Percentiles rank a stretch among this genome's conserved stretches.
Evolutionary conservation across 2,888 invertebrate genomes (phyloP).

Genomic region (Drosophila colorata): DNA sequence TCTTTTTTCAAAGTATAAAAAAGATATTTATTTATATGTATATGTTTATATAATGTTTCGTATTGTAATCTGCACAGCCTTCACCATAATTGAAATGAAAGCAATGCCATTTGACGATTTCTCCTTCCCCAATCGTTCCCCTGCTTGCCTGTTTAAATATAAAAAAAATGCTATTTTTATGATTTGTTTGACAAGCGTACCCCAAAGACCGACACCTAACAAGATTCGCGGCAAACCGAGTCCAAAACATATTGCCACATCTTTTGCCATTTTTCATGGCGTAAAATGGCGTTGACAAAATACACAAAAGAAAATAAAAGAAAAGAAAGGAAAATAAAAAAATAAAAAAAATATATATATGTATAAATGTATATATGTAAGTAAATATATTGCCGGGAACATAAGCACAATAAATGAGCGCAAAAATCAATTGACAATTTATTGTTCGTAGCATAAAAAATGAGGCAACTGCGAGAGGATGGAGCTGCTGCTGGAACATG

Average conservation of each 20-base stretch:
- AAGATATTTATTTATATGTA: constrained; percentile 8
- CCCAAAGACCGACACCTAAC: constrained; percentile 18
- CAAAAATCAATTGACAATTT: constrained; percentile 81
- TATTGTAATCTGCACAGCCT: constrained; percentile 64
- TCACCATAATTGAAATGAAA: constrained; percentile 72
- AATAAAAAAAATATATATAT: constrained; percentile 9
- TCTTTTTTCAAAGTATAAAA: constrained; percentile 25
- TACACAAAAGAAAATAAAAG: constrained; percentile 29
- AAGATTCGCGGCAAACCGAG: constrained; percentile 34
- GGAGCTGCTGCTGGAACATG: constrained; percentile 1
- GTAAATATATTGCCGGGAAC: constrained; percentile 52
- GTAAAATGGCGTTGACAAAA: constrained; percentile 51
- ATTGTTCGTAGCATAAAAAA: constrained; percentile 76
- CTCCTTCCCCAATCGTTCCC: not conserved
- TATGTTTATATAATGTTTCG: constrained; percentile 11
- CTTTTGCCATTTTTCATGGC: constrained; percentile 44
- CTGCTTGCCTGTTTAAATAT: constrained; percentile 2
- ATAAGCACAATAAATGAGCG: constrained; percentile 66
- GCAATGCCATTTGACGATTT: constrained; percentile 61
- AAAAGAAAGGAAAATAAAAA: constrained; percentile 21
- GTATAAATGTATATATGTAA: constrained; percentile 25
- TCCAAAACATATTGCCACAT: constrained; percentile 40
- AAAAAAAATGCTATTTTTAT: constrained; percentile 63
- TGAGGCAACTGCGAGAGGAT: constrained; percentile 13
- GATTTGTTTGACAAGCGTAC: constrained; percentile 71